Evolutionary conservation across 1,140 invertebrate genomes (phyloP), one percentile per base, ranked within the genome.

Genomic region (Microplitis mediator): DNA sequence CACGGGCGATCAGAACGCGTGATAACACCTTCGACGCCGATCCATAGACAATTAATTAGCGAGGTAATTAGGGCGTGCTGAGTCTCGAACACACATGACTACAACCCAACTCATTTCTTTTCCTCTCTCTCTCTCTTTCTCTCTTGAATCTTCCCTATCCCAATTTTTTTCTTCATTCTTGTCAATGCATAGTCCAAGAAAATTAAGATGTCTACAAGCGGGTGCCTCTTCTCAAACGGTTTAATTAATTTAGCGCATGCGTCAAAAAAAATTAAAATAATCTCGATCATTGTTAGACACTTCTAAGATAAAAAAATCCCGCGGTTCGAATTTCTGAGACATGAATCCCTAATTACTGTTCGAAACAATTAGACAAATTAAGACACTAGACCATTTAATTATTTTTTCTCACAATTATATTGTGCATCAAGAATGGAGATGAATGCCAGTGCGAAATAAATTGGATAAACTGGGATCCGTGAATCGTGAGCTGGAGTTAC

Each of bases 41-140:
- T 75, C 69, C 74, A 75, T 75, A 73, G 74, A 73, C 75, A 72
- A 80, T 80, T 80, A 80, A 80, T 80, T 80, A 80, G 77, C 68
- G 61, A 14, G 78, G 77, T 80, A 80, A 80, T 80, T 80, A 80
- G 78, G 73, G 69, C 75, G 68, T 73, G 74, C 71, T 73, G 62
- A 69, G 58, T 54, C 71, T 56, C 32, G 61, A 69, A 73, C 71
- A 75, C 58, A 73, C 65, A 71, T 69, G 66, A 39, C 68, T 69
- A 73, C 62, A 75, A 65, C 34, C 23, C 8, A 36, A 50, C 56
- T 69, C 62, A 75, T 52, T 31, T 61, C 36, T 34, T 45, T 64
- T 34, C 34, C 11, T 64, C 35, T n/a, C 65, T 58, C 39, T 4
- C 9, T 45, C 62, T 34, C 3, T 39, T n/a, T 56, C 14, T 11